These are phyloP conservation scores for Etheostoma nigrum DNA, from an alignment of 2,797 vertebrate genomes.

Conservation along the genomic window DNA sequence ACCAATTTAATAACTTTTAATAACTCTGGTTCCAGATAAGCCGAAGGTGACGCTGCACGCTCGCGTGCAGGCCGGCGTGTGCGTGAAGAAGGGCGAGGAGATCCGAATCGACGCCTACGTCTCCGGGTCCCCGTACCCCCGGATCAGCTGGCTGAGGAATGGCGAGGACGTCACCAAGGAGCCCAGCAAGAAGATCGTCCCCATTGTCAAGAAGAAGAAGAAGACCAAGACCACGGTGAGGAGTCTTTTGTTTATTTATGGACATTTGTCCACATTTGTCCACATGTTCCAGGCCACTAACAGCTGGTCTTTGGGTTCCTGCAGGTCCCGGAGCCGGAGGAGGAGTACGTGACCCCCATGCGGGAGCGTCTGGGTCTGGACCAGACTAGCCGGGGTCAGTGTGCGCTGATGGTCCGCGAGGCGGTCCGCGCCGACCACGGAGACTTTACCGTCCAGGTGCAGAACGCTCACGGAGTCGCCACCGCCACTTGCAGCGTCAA, in stretches of 20 bases:
- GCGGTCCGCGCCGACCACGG: conserved; percentile 92
- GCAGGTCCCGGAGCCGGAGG: conserved; percentile 86
- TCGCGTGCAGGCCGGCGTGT: conserved; percentile 88
- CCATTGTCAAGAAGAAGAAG: conserved; percentile 84
- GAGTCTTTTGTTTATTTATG: too few species aligned
- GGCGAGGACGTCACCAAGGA: conserved; percentile 90
- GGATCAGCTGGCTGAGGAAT: conserved; percentile 93
- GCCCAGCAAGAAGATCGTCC: conserved; percentile 87
- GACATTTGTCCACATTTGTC: too few species aligned
- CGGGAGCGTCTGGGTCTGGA: conserved; percentile 91
- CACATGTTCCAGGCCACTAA: too few species aligned
- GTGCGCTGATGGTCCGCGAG: conserved; percentile 90
- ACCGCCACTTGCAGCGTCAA: conserved; percentile 92
- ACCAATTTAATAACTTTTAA: too few species aligned
- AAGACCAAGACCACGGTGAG: conserved; percentile 77
- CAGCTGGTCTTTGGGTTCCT: neutral
- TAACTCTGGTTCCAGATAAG: conserved; percentile 71
- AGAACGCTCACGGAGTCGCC: conserved; percentile 93
- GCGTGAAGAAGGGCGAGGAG: conserved; percentile 91
- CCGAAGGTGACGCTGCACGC: conserved; percentile 91
- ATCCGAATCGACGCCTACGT: conserved; percentile 91
- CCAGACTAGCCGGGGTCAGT: conserved; percentile 89
- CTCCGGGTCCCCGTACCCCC: conserved; percentile 95
- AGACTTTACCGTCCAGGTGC: conserved; percentile 90
- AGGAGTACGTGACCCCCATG: conserved; percentile 89